A percentile compares a stretch with the other conserved stretches of the same genome.
phyloP scores from a whole-genome alignment of 2,113 vertebrate genomes.

The Hippocampus zosterae region DNA sequence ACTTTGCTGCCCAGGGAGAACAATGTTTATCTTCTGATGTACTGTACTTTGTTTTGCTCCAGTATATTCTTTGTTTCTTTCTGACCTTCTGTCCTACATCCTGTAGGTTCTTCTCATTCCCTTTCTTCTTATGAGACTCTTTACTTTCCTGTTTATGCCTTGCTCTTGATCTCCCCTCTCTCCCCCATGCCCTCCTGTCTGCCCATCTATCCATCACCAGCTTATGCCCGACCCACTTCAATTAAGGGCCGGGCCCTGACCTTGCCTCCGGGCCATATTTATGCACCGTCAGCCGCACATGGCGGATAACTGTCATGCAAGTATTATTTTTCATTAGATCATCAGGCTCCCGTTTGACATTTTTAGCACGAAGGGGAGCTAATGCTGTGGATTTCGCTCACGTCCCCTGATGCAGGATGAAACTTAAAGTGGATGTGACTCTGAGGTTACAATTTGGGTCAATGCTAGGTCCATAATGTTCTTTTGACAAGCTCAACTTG shows the following conservation, averaged over 20 bases:
- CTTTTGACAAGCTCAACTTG: slow-evolving; percentile 7
- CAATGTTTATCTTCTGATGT: not conserved
- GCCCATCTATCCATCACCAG: slow-evolving; percentile 49
- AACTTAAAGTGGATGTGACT: slow-evolving; percentile 14
- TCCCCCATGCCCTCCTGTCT: slow-evolving; percentile 26
- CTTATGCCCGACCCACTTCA: slow-evolving; percentile 50
- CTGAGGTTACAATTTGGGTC: slow-evolving; percentile 12
- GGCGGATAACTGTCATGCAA: slow-evolving; percentile 60
- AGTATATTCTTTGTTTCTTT: not conserved
- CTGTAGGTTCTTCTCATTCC: not conserved
- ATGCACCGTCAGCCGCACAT: slow-evolving; percentile 61
- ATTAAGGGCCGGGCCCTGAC: slow-evolving; percentile 54
- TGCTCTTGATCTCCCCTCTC: slow-evolving; percentile 33
- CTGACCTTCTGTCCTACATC: not conserved
- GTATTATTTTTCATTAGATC: slow-evolving; percentile 53
- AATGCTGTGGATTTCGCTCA: slow-evolving; percentile 44
- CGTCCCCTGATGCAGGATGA: slow-evolving; percentile 15
- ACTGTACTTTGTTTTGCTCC: not conserved
- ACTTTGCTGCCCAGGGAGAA: not conserved
- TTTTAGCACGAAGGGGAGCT: slow-evolving; percentile 61
- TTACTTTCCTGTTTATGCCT: slow-evolving; percentile 20
- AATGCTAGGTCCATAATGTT: slow-evolving; percentile 8
- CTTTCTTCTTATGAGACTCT: slow-evolving; percentile 12
- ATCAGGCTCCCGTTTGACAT: slow-evolving; percentile 39
- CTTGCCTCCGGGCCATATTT: slow-evolving; percentile 65